Conservation (phyloP, 2,888 invertebrate genomes). For the Scrobipalpa atriplicella region DNA sequence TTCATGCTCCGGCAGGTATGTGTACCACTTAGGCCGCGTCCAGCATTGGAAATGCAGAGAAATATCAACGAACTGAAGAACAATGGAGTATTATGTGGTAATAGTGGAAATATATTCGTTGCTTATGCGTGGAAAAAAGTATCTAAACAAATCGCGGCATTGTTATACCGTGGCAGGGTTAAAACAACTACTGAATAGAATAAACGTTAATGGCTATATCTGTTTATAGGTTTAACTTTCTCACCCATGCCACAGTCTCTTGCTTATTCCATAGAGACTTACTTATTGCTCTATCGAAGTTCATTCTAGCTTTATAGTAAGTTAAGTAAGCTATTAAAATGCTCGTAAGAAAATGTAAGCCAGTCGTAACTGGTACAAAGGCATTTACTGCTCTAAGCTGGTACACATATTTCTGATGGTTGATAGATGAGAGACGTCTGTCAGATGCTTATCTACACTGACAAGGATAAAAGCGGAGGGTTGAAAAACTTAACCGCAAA, state of each 20-base stretch:
- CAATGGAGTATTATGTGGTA: constrained; percentile 82
- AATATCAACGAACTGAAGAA: constrained; percentile 77
- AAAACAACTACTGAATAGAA: constrained; percentile 56
- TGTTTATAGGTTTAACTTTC: constrained; percentile 15
- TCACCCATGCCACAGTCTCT: not conserved
- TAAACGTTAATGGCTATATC: constrained; percentile 24
- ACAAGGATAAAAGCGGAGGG: constrained; percentile 1
- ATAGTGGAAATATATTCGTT: constrained; percentile 81
- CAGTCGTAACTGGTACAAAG: not conserved
- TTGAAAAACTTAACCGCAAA: constrained; percentile 21
- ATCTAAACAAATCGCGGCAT: constrained; percentile 80
- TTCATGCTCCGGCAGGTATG: constrained; percentile 70
- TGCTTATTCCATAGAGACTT: not conserved
- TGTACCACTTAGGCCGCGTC: constrained; percentile 72
- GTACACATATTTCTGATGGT: not conserved
- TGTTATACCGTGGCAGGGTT: constrained; percentile 68
- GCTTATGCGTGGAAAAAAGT: constrained; percentile 77
- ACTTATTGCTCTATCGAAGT: not conserved
- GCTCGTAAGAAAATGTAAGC: not conserved
- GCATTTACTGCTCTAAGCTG: no score
- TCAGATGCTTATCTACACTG: not conserved
- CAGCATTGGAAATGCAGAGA: constrained; percentile 73
- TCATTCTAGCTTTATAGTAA: not conserved
- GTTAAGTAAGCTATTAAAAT: not conserved
- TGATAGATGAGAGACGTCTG: not conserved